These are phyloP conservation scores for Eupelmus urozonus DNA, from an alignment of 2,888 invertebrate genomes.

Conservation along the genomic window DNA sequence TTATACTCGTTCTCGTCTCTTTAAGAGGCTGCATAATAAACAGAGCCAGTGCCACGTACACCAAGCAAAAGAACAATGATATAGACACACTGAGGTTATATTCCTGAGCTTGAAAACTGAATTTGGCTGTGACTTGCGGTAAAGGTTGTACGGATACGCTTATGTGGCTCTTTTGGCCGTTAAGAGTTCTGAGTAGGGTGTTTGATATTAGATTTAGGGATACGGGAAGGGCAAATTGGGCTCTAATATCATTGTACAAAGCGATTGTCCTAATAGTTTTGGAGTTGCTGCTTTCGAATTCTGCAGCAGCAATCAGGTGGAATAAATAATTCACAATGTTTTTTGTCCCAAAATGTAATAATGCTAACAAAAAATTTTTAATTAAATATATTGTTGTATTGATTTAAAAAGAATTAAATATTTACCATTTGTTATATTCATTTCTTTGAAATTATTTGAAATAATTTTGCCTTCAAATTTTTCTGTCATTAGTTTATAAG, in stretches of 20 bases:
- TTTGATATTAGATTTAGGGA: slow-evolving; percentile 79
- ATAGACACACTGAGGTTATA: slow-evolving; percentile 62
- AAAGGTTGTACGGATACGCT: slow-evolving; percentile 66
- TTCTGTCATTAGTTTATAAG: slow-evolving; percentile 63
- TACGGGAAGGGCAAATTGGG: slow-evolving; percentile 80
- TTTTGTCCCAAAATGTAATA: neutral
- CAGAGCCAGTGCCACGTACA: slow-evolving; percentile 73
- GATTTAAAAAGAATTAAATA: too few species aligned
- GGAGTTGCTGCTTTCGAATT: slow-evolving; percentile 73
- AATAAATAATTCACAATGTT: slow-evolving; percentile 23
- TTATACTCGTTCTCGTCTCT: slow-evolving; percentile 82
- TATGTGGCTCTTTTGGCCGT: slow-evolving; percentile 68
- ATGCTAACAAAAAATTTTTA: too few species aligned
- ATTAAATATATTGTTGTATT: too few species aligned
- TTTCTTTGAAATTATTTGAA: too few species aligned
- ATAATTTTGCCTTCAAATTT: slow-evolving; percentile 63
- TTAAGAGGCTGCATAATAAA: slow-evolving; percentile 82
- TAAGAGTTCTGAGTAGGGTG: slow-evolving; percentile 70
- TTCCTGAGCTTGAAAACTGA: slow-evolving; percentile 52
- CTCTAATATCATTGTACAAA: slow-evolving; percentile 76
- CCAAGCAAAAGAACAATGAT: slow-evolving; percentile 64
- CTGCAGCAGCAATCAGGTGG: slow-evolving; percentile 79
- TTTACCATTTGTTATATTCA: slow-evolving; percentile 51
- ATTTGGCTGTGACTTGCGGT: slow-evolving; percentile 61
- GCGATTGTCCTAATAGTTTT: too few species aligned